A percentile compares a stretch with the other conserved stretches of the same genome.
Conservation (phyloP, 2,888 invertebrate genomes). For the Phaedon cochleariae region DNA sequence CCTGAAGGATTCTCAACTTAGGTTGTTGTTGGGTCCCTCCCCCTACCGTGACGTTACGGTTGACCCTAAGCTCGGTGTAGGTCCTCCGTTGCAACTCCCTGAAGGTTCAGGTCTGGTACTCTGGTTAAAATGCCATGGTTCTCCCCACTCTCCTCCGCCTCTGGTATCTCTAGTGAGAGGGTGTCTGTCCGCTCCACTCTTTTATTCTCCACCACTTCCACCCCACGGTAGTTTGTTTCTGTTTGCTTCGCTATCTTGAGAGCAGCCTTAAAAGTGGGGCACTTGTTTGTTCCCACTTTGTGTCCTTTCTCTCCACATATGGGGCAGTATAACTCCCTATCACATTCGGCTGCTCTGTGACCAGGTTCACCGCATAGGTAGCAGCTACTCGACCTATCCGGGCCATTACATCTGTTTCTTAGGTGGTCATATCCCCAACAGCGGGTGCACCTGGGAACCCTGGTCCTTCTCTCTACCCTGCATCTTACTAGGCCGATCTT, state of each 20-base stretch:
- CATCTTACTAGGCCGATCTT: not conserved
- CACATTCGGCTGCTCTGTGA: not conserved
- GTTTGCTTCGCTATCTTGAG: no score
- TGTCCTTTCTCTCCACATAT: slow-evolving; percentile 6
- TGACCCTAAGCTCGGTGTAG: not conserved
- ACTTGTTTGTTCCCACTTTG: not conserved
- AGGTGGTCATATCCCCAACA: no score
- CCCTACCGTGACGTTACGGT: no score
- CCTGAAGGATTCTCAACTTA: not conserved
- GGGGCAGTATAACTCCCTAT: not conserved
- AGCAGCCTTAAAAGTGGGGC: slow-evolving; percentile 18
- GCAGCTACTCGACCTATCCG: not conserved
- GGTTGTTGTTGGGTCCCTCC: no score
- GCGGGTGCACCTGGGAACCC: no score
- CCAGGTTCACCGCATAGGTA: not conserved
- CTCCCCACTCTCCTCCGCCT: no score
- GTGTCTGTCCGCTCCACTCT: no score
- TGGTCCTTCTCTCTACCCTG: not conserved
- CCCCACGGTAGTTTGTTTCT: no score
- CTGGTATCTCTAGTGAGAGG: no score
- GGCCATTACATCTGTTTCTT: not conserved
- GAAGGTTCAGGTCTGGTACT: no score
- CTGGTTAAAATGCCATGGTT: no score
- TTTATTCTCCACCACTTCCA: no score
- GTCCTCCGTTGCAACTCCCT: not conserved